Evolutionary conservation across 2,888 invertebrate genomes (phyloP).

Genomic region (Diaphora mendica): DNA sequence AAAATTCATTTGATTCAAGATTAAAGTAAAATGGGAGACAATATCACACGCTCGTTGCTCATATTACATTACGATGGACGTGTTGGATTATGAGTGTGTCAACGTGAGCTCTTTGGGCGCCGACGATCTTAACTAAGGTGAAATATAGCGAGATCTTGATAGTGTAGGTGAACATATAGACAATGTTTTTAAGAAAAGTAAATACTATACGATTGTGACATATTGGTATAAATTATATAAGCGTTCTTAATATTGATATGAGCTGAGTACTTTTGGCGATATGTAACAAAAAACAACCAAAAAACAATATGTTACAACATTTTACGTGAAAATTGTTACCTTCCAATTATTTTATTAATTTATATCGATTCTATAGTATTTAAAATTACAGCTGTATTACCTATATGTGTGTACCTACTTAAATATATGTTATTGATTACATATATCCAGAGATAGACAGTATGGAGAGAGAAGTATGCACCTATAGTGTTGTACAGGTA

Average conservation of each 20-base stretch:
- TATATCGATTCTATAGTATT: too few species aligned
- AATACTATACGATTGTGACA: not conserved
- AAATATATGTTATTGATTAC: too few species aligned
- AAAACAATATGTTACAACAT: too few species aligned
- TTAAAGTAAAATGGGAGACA: conserved; percentile 45
- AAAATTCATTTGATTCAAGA: conserved; percentile 55
- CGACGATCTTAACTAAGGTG: conserved; percentile 51
- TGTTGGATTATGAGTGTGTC: conserved; percentile 61
- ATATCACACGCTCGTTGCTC: conserved; percentile 41
- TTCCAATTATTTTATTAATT: too few species aligned
- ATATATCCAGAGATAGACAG: too few species aligned
- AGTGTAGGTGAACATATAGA: conserved; percentile 1
- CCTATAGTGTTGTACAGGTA: too few species aligned
- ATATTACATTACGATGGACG: conserved; percentile 56
- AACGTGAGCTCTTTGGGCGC: conserved; percentile 64
- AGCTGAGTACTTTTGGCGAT: not conserved
- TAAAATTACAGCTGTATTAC: too few species aligned
- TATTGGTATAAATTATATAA: not conserved
- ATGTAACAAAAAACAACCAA: too few species aligned
- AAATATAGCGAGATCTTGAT: conserved; percentile 33
- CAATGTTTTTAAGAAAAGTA: not conserved
- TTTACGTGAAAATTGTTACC: too few species aligned
- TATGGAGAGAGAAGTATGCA: too few species aligned
- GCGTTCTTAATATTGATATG: not conserved
- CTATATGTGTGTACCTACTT: too few species aligned